Evolutionary conservation across 1,140 invertebrate genomes (phyloP).

Genomic region (Tenebrio molitor): DNA sequence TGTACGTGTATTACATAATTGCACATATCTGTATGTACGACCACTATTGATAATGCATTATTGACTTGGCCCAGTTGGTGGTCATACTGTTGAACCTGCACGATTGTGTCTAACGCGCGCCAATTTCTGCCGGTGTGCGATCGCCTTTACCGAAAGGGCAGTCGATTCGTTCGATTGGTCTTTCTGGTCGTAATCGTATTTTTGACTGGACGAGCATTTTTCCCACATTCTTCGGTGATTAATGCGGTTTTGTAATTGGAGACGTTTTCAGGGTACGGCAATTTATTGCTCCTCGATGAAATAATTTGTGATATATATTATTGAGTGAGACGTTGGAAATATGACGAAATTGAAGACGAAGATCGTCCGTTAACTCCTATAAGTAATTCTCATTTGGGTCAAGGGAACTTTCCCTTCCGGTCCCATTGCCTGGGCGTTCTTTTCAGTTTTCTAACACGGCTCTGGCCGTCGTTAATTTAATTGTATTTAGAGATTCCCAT

Average conservation of each 20-base stretch:
- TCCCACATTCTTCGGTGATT: slow-evolving; percentile 5
- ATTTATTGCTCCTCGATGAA: background rate
- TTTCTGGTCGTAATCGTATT: background rate
- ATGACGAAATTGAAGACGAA: slow-evolving; percentile 15
- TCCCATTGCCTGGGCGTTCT: slow-evolving; percentile 17
- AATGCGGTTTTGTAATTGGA: slow-evolving; percentile 36
- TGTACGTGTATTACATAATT: slow-evolving; percentile 47
- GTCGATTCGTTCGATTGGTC: background rate
- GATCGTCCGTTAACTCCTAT: slow-evolving; percentile 30
- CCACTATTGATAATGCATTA: slow-evolving; percentile 29
- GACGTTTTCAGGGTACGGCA: slow-evolving; percentile 45
- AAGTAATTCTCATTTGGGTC: slow-evolving; percentile 58
- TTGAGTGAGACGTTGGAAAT: slow-evolving; percentile 18
- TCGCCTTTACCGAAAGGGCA: background rate
- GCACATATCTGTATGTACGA: slow-evolving; percentile 28
- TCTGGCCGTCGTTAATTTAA: background rate
- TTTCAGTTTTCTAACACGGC: slow-evolving; percentile 22
- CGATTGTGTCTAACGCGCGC: too few species aligned
- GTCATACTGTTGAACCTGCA: too few species aligned
- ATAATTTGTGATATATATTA: slow-evolving; percentile 29
- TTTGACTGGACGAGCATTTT: background rate
- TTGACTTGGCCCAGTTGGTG: slow-evolving; percentile 46
- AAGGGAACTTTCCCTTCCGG: slow-evolving; percentile 64
- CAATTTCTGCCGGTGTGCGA: too few species aligned
- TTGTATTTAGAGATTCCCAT: background rate